phyloP scores from a whole-genome alignment of 2,888 invertebrate species.

The Ophion ventricosus region DNA sequence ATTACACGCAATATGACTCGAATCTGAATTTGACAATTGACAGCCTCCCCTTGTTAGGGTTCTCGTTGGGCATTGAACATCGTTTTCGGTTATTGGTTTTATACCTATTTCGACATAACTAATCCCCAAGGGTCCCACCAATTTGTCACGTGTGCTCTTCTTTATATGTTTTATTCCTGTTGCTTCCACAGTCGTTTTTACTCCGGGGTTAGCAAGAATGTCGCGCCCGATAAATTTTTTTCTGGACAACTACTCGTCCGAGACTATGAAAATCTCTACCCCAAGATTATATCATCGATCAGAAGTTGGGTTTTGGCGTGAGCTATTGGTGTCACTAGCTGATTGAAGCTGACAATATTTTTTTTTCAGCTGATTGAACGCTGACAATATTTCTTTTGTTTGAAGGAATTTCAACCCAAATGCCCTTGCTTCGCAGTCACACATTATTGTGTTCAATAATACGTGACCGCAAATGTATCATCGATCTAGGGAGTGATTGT shows the following conservation, averaged over 20 bases:
- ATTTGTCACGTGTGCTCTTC: neutral
- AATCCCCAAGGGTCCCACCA: neutral
- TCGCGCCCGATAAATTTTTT: constrained; percentile 37
- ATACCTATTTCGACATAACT: neutral
- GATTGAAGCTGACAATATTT: too few species aligned
- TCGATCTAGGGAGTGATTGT: too few species aligned
- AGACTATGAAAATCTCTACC: constrained; percentile 16
- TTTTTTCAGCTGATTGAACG: constrained; percentile 20
- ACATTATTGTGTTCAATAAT: constrained; percentile 31
- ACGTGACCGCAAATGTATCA: too few species aligned
- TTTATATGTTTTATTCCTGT: constrained; percentile 1
- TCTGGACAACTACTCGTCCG: constrained; percentile 36
- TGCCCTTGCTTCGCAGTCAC: constrained; percentile 14
- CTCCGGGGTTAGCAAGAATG: neutral
- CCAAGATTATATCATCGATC: constrained; percentile 38
- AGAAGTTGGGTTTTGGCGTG: neutral
- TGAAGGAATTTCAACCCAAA: neutral
- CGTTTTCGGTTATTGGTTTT: neutral
- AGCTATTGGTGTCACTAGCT: constrained; percentile 24
- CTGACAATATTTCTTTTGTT: neutral
- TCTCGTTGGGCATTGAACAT: neutral
- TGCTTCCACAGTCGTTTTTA: too few species aligned
- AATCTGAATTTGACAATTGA: too few species aligned
- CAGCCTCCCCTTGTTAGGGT: too few species aligned
- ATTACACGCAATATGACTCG: too few species aligned